These are phyloP conservation scores for Centropus unirufus DNA, from an alignment of 2,113 vertebrate species.

Conservation along the genomic window DNA sequence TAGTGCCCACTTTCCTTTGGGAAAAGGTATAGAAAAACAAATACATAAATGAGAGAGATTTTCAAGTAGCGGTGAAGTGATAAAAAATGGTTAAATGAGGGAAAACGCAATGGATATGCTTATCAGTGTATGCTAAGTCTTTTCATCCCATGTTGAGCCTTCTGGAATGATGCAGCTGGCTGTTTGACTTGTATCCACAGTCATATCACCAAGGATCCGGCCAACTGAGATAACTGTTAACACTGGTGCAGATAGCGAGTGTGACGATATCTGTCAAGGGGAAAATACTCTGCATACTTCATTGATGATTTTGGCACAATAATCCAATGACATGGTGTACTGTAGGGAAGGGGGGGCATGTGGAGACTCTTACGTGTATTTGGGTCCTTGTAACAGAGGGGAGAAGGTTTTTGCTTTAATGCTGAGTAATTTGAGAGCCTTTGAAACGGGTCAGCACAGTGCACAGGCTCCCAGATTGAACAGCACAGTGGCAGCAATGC, in stretches of 20 bases:
- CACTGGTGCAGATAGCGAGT: background rate
- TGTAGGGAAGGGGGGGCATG: background rate
- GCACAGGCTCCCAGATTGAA: background rate
- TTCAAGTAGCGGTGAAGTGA: background rate
- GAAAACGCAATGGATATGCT: background rate
- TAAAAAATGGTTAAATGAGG: background rate
- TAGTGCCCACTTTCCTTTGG: background rate
- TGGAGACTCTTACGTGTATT: background rate
- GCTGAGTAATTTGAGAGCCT: slow-evolving; percentile 49
- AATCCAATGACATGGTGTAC: background rate
- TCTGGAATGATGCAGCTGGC: background rate
- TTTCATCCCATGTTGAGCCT: background rate
- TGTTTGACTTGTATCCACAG: slow-evolving; percentile 10
- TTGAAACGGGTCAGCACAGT: slow-evolving; percentile 29
- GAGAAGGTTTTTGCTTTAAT: slow-evolving; percentile 6
- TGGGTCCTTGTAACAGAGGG: slow-evolving; percentile 34
- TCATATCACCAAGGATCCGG: background rate
- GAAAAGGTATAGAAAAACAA: background rate
- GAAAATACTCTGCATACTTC: background rate
- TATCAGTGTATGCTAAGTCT: background rate
- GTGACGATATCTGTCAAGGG: slow-evolving; percentile 48
- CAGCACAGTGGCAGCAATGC: background rate
- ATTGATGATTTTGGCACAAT: slow-evolving; percentile 41
- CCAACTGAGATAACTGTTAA: slow-evolving; percentile 48
- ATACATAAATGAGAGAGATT: background rate